Evolutionary conservation across 2,888 invertebrate species (phyloP).

Genomic region (Copidosoma aretas): DNA sequence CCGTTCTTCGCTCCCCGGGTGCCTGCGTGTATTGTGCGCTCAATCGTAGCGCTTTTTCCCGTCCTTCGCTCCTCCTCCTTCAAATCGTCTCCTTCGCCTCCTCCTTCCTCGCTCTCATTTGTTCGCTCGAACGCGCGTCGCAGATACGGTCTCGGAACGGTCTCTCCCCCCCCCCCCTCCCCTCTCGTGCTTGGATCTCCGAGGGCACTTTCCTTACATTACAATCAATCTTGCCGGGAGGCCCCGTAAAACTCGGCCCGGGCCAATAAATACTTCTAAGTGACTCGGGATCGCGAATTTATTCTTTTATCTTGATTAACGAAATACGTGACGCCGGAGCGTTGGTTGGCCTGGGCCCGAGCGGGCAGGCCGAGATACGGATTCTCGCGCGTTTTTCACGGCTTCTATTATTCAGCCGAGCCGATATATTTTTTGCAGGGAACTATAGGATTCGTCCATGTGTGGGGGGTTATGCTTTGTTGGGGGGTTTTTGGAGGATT

Average conservation of each 20-base stretch:
- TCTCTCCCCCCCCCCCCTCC: constrained; percentile 1
- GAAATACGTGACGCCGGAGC: constrained; percentile 12
- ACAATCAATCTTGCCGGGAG: constrained; percentile 27
- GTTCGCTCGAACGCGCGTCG: constrained; percentile 32
- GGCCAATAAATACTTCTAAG: constrained; percentile 36
- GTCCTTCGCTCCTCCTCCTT: constrained; percentile 19
- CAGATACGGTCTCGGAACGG: constrained; percentile 16
- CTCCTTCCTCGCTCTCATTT: constrained; percentile 39
- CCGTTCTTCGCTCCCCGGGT: constrained; percentile 38
- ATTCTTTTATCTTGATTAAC: constrained; percentile 36
- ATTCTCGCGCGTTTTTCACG: constrained; percentile 18
- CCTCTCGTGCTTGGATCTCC: not conserved
- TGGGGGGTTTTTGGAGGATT: too few species aligned
- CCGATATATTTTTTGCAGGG: not conserved
- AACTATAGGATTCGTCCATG: too few species aligned
- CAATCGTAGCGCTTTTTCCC: constrained; percentile 10
- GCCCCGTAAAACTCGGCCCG: constrained; percentile 20
- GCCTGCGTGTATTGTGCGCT: constrained; percentile 21
- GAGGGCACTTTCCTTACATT: constrained; percentile 27
- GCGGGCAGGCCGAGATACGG: not conserved
- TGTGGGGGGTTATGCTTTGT: too few species aligned
- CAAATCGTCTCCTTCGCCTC: constrained; percentile 33
- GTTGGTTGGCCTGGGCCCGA: not conserved
- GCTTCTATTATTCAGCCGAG: constrained; percentile 13
- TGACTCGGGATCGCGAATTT: constrained; percentile 32